These are phyloP conservation scores for Anneissia japonica DNA, from an alignment of 35 echinoderm and acorn worm genomes.

Conservation along the genomic window DNA sequence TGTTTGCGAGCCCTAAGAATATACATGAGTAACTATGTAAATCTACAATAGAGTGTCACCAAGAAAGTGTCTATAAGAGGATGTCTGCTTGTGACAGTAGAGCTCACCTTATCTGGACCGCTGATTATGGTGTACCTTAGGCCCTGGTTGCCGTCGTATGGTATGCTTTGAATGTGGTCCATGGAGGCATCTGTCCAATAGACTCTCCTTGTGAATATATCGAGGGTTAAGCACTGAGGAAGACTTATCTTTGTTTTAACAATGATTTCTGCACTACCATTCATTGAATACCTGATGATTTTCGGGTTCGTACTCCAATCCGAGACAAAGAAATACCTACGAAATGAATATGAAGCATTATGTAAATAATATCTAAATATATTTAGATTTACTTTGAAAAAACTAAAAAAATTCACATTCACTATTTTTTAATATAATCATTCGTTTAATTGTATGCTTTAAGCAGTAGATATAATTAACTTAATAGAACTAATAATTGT, in stretches of 20 bases:
- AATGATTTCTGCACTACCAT: conserved; percentile 33
- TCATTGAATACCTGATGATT: conserved; percentile 12
- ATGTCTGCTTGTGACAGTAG: background rate
- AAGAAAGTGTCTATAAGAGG: background rate
- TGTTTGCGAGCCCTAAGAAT: too few species aligned
- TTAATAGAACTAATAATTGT: too few species aligned
- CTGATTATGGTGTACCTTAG: background rate
- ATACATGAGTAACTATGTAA: too few species aligned
- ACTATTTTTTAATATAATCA: too few species aligned
- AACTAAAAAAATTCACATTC: too few species aligned
- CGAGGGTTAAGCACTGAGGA: conserved; percentile 60
- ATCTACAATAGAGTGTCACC: too few species aligned
- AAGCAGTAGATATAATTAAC: too few species aligned
- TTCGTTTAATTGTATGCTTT: too few species aligned
- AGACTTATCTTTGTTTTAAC: conserved; percentile 45
- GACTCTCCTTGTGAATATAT: conserved; percentile 41
- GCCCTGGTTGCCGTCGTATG: conserved; percentile 52
- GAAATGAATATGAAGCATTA: background rate
- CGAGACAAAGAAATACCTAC: background rate
- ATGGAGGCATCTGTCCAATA: conserved; percentile 75
- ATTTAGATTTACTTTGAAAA: too few species aligned
- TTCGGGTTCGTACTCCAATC: background rate
- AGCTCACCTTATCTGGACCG: background rate
- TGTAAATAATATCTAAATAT: too few species aligned
- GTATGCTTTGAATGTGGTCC: conserved; percentile 48